Evolutionary conservation across 2,888 invertebrate species (phyloP).

Genomic region (Metallyticus violacea): DNA sequence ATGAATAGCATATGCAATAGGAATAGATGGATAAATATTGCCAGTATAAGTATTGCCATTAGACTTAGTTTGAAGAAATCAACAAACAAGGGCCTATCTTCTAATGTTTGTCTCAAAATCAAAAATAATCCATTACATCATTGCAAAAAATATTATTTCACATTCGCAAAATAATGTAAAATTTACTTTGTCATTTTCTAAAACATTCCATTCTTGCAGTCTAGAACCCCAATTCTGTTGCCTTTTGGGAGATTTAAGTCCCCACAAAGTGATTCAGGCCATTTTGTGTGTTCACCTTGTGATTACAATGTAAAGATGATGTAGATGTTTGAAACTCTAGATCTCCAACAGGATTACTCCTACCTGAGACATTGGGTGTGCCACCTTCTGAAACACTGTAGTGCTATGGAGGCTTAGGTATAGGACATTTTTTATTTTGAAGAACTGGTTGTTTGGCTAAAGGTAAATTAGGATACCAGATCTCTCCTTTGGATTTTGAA

Average conservation of each 20-base stretch:
- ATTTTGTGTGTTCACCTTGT: neutral
- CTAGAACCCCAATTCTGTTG: neutral
- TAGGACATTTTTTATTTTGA: slow-evolving; percentile 18
- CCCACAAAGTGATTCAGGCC: neutral
- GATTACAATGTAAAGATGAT: too few relatives aligned
- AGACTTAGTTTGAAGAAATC: slow-evolving; percentile 38
- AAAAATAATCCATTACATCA: slow-evolving; percentile 17
- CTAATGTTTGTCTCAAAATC: slow-evolving; percentile 13
- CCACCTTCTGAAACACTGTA: slow-evolving; percentile 14
- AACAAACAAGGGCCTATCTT: slow-evolving; percentile 39
- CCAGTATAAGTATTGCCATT: slow-evolving; percentile 40
- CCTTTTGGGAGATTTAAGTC: neutral
- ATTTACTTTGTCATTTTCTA: slow-evolving; percentile 10
- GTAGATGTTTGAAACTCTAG: too few relatives aligned
- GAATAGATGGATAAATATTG: slow-evolving; percentile 38
- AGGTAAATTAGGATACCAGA: slow-evolving; percentile 19
- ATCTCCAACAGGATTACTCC: too few relatives aligned
- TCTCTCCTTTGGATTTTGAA: slow-evolving; percentile 18
- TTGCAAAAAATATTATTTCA: slow-evolving; percentile 27
- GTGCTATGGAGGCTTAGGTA: slow-evolving; percentile 25
- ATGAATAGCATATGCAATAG: slow-evolving; percentile 36
- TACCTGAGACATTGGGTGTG: neutral
- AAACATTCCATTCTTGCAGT: slow-evolving; percentile 27
- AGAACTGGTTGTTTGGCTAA: slow-evolving; percentile 27
- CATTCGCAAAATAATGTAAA: too few relatives aligned